Evolutionary conservation across 2,797 vertebrate species (phyloP), one percentile per base, ranked within the genome.

Genomic region (Spondyliosoma cantharus): DNA sequence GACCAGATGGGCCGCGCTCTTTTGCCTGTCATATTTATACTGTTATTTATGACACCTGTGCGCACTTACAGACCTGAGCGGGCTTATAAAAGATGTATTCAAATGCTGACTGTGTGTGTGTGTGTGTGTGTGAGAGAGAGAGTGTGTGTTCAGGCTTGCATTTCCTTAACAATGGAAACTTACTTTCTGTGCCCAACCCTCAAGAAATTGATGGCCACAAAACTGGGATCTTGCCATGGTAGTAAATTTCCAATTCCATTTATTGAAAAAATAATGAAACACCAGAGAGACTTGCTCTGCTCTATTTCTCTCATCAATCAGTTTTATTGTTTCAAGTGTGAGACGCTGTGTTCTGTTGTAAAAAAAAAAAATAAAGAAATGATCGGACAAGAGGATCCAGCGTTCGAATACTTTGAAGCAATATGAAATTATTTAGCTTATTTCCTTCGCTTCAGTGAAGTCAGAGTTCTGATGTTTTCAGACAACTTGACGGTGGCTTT

Each of bases 101-200:
- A 82, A 89, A 88, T 13, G 2, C 49, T 71, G 45, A 53, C 60
- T 82, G 16, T 78, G 87, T 71, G 65, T 63, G 77, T 53, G 75
- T 46, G 54, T 22, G 57, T 42, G 66, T n/a, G 50, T 15, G 74
- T 60, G 37, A 56, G 65, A 50, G 56, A 3, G 61, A 50, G 56
- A 3, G 61, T 19, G 80, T 64, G 77, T 88, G 62, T 79, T 71
- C 65, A 86, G 75, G 82, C 89, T 89, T 85, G 82, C 67, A 86
- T 86, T 93, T 91, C 87, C 87, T 91, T 91, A 91, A 92, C 88
- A 92, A 93, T 92, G 93, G 92, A 93, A 93, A 93, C 87, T 92
- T 93, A 3, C 79, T 83, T 92, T 90, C 80, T 56, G 77, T 86
- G 87, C 89, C 90, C 87, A 86, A 90, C 91, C 37, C 92, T 87